Evolutionary conservation across 2,888 invertebrate genomes (phyloP).

Genomic region (Rotaria magnacalcarata): DNA sequence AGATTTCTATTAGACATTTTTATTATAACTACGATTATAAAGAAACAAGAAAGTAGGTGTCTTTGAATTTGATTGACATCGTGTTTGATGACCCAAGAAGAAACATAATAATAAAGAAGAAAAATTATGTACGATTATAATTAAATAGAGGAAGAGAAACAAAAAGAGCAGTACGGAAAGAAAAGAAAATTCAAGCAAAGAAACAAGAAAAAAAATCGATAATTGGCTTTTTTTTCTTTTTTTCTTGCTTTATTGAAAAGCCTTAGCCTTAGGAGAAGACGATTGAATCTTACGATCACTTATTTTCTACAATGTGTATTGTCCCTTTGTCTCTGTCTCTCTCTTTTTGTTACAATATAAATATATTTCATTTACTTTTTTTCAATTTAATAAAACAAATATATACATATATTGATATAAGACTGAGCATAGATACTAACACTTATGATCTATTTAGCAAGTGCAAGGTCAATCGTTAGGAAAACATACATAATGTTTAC

Average conservation of each 20-base stretch:
- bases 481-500: background rate
- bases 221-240: background rate
- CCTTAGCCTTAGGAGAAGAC: background rate
- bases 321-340: background rate
- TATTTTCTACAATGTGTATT: background rate
- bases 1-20: background rate
- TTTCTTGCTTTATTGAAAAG: background rate
- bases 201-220: background rate
- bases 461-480: background rate
- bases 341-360: background rate
- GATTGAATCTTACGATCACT: background rate
- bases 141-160: background rate
- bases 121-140: background rate
- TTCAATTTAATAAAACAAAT: background rate
- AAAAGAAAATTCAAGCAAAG: background rate
- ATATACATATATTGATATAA: background rate
- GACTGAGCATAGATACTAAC: background rate
- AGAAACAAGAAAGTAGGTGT: background rate
- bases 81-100: background rate
- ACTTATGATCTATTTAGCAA: background rate
- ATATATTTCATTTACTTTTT: background rate
- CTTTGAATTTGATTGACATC: background rate
- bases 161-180: background rate
- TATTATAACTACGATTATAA: background rate
- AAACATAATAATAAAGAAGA: background rate